These are phyloP conservation scores for Lasioglossum vierecki DNA, from an alignment of 2,888 invertebrate species.

Conservation along the genomic window DNA sequence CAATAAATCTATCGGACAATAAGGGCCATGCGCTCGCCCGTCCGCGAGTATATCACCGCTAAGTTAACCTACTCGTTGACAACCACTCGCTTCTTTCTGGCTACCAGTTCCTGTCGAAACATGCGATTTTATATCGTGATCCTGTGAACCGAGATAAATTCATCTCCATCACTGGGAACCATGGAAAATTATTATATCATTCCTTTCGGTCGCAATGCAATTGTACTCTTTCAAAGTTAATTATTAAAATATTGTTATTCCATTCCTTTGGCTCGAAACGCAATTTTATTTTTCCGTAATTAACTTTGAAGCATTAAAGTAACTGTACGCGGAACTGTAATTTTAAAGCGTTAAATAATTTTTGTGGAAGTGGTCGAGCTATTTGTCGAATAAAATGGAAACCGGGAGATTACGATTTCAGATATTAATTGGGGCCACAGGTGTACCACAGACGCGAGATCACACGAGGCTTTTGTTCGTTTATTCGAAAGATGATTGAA, in stretches of 20 bases:
- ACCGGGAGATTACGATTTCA: background rate
- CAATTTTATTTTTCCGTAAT: background rate
- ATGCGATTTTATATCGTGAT: background rate
- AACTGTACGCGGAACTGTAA: too few relatives aligned
- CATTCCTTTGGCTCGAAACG: background rate
- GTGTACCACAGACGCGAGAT: background rate
- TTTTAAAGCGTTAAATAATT: too few relatives aligned
- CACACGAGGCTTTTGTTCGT: background rate
- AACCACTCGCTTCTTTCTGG: background rate
- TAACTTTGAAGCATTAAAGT: background rate
- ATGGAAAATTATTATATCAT: background rate
- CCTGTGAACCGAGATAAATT: background rate
- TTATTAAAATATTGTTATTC: background rate
- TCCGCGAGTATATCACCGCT: constrained; percentile 5
- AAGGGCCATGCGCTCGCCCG: constrained; percentile 20
- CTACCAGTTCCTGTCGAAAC: background rate
- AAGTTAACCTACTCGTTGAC: constrained; percentile 15
- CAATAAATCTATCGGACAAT: constrained; percentile 61
- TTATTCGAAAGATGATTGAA: background rate
- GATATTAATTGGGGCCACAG: background rate
- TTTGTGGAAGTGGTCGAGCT: background rate
- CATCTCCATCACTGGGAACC: background rate
- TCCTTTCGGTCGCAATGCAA: background rate
- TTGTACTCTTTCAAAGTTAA: background rate
- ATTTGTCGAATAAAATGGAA: background rate